A percentile compares a stretch with the other conserved stretches of the same genome.
phyloP scores from a whole-genome alignment of 2,797 vertebrate genomes.

The Gobio occitaniae region DNA sequence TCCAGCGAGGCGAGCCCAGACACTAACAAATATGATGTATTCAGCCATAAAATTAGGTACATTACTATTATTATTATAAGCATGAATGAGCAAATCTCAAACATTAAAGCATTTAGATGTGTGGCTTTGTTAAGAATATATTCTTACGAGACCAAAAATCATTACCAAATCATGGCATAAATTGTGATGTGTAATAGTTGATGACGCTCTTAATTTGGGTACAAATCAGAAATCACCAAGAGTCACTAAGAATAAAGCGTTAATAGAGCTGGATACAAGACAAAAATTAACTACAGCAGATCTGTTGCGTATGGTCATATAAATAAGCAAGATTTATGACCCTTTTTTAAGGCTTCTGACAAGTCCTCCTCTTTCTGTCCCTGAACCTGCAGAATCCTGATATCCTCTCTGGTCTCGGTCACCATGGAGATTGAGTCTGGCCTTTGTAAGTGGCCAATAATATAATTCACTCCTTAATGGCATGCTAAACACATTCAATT shows the following conservation, averaged over 20 bases:
- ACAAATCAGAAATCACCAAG: neutral
- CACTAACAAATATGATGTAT: neutral
- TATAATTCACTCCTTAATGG: slow-evolving; percentile 29
- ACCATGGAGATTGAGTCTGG: slow-evolving; percentile 35
- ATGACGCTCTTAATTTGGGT: neutral
- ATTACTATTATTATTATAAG: neutral
- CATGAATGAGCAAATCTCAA: neutral
- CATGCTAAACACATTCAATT: slow-evolving; percentile 29
- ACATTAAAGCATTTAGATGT: neutral
- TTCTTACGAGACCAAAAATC: neutral
- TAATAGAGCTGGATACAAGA: neutral
- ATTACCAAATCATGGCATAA: neutral
- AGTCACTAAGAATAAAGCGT: neutral
- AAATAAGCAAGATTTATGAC: slow-evolving; percentile 9
- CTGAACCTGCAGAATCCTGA: slow-evolving; percentile 19
- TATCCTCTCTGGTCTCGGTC: slow-evolving; percentile 26
- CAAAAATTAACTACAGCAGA: neutral
- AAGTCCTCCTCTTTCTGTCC: slow-evolving; percentile 7
- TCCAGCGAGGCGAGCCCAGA: neutral
- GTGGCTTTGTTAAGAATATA: neutral
- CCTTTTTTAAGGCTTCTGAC: neutral
- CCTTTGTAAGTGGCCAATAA: slow-evolving; percentile 22
- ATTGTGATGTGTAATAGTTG: neutral
- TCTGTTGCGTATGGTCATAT: neutral
- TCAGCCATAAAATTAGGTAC: neutral